phyloP scores from a whole-genome alignment of 2,888 invertebrate genomes.

The Cartodere bifasciata region DNA sequence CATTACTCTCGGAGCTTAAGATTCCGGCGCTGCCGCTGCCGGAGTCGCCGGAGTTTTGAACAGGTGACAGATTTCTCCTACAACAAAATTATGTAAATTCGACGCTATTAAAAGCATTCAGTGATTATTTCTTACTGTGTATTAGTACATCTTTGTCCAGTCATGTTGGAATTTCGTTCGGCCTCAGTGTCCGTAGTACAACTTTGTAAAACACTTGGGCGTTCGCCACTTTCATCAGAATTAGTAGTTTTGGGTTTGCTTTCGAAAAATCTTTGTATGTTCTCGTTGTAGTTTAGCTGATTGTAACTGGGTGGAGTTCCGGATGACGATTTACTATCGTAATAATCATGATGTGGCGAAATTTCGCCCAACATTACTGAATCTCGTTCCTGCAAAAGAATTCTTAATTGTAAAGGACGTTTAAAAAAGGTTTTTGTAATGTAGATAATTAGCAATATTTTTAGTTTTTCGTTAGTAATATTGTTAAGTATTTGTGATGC shows the following conservation, averaged over 20 bases:
- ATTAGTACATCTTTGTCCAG: conserved; percentile 22
- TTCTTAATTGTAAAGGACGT: no score
- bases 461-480: no score
- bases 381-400: conserved; percentile 61
- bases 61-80: conserved; percentile 36
- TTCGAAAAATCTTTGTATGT: conserved; percentile 48
- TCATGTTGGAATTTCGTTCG: conserved; percentile 26
- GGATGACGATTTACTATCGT: conserved; percentile 65
- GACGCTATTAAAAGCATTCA: not conserved
- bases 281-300: conserved; percentile 77
- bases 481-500: no score
- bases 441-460: no score
- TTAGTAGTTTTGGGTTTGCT: conserved; percentile 50
- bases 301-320: conserved; percentile 74
- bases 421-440: no score
- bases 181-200: conserved; percentile 34
- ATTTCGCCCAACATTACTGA: conserved; percentile 75
- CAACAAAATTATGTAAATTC: conserved; percentile 13
- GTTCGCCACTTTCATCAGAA: conserved; percentile 38
- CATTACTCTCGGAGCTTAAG: conserved; percentile 45
- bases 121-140: conserved; percentile 27
- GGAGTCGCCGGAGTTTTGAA: conserved; percentile 41
- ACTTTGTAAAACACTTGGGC: conserved; percentile 22
- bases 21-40: conserved; percentile 49
- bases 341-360: conserved; percentile 71